Base-by-base conservation (phyloP, 2,113 vertebrate genomes). In the Tichodroma muraria region DNA sequence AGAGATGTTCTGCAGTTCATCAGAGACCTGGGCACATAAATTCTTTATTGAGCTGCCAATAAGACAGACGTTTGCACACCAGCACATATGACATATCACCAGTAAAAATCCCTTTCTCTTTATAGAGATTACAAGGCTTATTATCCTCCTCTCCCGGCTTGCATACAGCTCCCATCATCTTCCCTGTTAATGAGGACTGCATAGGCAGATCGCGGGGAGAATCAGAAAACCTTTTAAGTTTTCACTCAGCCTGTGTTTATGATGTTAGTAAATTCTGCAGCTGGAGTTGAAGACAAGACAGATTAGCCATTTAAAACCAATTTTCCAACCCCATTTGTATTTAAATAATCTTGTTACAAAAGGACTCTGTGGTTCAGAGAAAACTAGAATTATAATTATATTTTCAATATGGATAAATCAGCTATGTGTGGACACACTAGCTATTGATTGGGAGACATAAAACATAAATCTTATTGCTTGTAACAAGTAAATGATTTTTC, bases 251-350 rank as follows among this genome's bases (percentile, higher is more conserved):
- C 82, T 71, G 20, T 83, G 81, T 97, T 97, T 97, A 95, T 91
- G 87, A 93, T 96, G 95, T 96, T 96, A 93, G 95, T 95, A 97
- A 93, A 96, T 96, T 96, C 92, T 96, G 75, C 65, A 93, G 86
- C 95, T 96, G 83, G 92, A 93, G 77, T 89, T 86, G 89, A 96
- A 97, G 88, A 88, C 94, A 95, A 94, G 79, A 96, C 88, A 86
- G 94, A 96, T 96, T 89, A 97, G 97, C 81, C 85, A 94, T 93
- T 98, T 96, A 97, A 97, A 98, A 95, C 95, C 93, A 95, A 96
- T 97, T 97, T 94, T 96, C 88, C 88, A 96, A 91, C 96, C 95
- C 78, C 83, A 94, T 93, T 96, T 85, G 72, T 96, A 90, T 97
- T 98, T 96, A 96, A 95, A 96, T 95, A 96, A 96, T 96, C 94